Conservation (phyloP, 1,140 invertebrate species). For the Palaemon carinicauda region DNA sequence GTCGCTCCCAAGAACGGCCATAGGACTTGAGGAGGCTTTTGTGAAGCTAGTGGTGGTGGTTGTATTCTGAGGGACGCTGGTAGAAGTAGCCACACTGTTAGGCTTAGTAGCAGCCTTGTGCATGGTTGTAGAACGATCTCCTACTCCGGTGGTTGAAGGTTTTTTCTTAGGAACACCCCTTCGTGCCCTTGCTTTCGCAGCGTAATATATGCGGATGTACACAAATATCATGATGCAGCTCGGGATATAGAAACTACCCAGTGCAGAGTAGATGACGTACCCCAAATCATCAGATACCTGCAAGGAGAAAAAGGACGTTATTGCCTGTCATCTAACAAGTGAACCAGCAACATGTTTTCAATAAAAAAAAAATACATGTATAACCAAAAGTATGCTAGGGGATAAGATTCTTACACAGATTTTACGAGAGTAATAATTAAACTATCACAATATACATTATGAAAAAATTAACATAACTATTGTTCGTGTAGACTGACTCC, state of each 20-base stretch:
- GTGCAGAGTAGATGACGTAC: slow-evolving; percentile 96
- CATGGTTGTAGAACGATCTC: neutral
- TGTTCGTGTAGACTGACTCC: too few relatives aligned
- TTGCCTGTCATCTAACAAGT: too few relatives aligned
- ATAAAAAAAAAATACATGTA: too few relatives aligned
- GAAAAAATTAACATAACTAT: too few relatives aligned
- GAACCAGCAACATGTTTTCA: too few relatives aligned
- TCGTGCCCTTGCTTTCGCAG: slow-evolving; percentile 78
- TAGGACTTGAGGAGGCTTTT: slow-evolving; percentile 14
- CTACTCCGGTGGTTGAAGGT: neutral
- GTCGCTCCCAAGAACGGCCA: neutral
- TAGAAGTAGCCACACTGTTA: neutral
- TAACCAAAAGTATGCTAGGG: too few relatives aligned
- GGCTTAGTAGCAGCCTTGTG: neutral
- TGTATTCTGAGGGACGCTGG: neutral
- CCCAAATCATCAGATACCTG: slow-evolving; percentile 94
- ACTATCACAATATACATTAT: too few relatives aligned
- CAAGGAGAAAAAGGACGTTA: slow-evolving; percentile 65
- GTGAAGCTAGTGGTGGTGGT: slow-evolving; percentile 52
- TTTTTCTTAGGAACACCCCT: slow-evolving; percentile 57
- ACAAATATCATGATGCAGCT: slow-evolving; percentile 99
- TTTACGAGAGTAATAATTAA: too few relatives aligned
- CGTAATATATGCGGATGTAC: slow-evolving; percentile 98
- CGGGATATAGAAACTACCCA: slow-evolving; percentile 98
- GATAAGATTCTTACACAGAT: too few relatives aligned